phyloP scores from a whole-genome alignment of 2,888 invertebrate genomes.

The Caenorhabditis wallacei region DNA sequence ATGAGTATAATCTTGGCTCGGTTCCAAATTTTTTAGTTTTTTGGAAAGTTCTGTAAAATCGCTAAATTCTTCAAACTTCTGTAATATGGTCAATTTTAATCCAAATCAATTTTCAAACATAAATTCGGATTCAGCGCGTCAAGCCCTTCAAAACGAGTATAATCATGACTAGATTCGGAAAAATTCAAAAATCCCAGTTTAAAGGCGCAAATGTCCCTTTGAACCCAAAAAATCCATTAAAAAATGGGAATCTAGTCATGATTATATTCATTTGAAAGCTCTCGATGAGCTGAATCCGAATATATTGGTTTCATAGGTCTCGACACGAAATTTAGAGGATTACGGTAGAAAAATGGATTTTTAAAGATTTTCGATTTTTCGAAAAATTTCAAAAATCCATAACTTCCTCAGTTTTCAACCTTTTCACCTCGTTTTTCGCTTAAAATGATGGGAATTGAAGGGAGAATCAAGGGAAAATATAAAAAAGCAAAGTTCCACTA shows the following conservation, averaged over 20 bases:
- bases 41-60: background rate
- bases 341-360: no score
- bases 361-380: background rate
- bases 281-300: background rate
- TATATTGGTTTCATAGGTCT: no score
- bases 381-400: no score
- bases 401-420: background rate
- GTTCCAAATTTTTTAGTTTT: background rate
- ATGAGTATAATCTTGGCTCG: background rate
- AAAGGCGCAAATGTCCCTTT: background rate
- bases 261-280: conserved; percentile 11
- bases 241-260: background rate
- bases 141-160: conserved; percentile 3
- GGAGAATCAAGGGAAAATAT: no score
- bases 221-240: no score
- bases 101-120: background rate
- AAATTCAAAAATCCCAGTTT: background rate
- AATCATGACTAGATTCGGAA: background rate
- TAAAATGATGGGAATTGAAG: background rate
- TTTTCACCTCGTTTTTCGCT: background rate
- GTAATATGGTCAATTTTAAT: no score
- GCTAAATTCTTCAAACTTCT: no score
- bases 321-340: background rate
- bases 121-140: background rate
- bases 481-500: no score